Base-by-base conservation (phyloP, 2,797 vertebrate species). In the Danio tinwini region DNA sequence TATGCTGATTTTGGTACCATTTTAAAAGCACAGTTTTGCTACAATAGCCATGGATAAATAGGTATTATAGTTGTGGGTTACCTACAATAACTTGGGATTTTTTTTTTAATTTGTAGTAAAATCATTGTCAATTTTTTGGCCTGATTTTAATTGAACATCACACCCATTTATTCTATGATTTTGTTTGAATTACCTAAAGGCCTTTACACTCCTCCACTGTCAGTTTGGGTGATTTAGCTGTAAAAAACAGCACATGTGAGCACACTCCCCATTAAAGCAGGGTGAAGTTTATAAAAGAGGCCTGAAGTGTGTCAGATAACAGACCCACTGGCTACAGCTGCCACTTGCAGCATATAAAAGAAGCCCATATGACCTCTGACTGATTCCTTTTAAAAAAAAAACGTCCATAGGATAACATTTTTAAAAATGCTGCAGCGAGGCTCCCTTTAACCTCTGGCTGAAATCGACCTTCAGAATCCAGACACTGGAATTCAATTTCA, bases 241-340 rank as follows among this genome's bases (percentile, higher is more conserved):
- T 39, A 29, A 13, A 67, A 47, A 76, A 72, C 59, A 76, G 50
- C 58, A 56, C 62, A 67, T 81, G 75, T 75, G 44, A 69, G 10
- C 42, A 71, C 63, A 58, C 44, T 63, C 39, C 44, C 65, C 65
- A 61, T 67, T 78, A 80, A 76, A 84, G 75, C 61, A 53, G 58
- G 21, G 42, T 44, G 73, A 81, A 81, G 84, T 85, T 86, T 71
- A 81, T 76, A 63, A 82, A 86, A 55, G 17, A 65, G 58, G 19
- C 64, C 71, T 55, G 56, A 61, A 75, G 74, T 73, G 69, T 84
- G 80, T 83, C 77, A 82, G 82, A 74, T 82, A 85, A 85, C 82
- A 80, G 61, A 74, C 19, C 21, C 47, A 52, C 50, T 59, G 76
- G 52, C 73, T 74, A 80, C 79, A 86, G 85, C 86, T 87, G 88